A percentile compares a stretch with the other conserved stretches of the same genome.
Evolutionary conservation across 1,140 invertebrate species (phyloP).

Genomic region (Linepithema humile): DNA sequence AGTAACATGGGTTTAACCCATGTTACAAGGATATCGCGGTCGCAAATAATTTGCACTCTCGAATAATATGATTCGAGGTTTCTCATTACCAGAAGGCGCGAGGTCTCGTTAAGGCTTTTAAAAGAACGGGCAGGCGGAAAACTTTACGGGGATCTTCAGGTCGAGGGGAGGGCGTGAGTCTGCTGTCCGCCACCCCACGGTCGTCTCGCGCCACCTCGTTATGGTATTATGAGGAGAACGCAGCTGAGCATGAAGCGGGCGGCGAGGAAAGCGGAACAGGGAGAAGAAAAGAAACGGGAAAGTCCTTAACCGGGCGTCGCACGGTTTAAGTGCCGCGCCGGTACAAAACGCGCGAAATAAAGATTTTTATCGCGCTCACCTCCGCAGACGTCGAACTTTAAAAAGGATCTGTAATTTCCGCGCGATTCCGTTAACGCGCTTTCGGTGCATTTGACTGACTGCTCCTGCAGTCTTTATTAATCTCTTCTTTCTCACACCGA

Average conservation of each 20-base stretch:
- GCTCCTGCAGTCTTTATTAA: conserved; percentile 15
- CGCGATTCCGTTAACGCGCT: conserved; percentile 16
- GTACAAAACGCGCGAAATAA: conserved; percentile 58
- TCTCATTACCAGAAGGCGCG: conserved; percentile 41
- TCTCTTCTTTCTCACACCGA: not conserved
- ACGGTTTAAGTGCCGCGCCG: conserved; percentile 62
- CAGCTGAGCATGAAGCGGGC: conserved; percentile 58
- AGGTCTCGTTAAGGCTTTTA: conserved; percentile 65
- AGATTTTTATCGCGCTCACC: conserved; percentile 64
- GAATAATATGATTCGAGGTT: conserved; percentile 67
- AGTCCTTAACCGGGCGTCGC: conserved; percentile 59
- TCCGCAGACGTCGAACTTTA: conserved; percentile 61
- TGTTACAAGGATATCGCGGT: conserved; percentile 11
- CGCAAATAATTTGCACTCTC: conserved; percentile 43
- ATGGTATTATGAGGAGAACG: conserved; percentile 69
- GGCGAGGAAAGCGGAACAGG: not conserved
- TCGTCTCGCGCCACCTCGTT: conserved; percentile 60
- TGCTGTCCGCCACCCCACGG: conserved; percentile 37
- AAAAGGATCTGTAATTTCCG: conserved; percentile 40
- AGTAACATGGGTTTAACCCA: too few species aligned
- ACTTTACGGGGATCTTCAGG: conserved; percentile 58
- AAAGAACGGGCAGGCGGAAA: conserved; percentile 61
- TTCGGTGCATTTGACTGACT: not conserved
- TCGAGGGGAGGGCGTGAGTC: conserved; percentile 1
- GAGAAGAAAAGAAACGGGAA: conserved; percentile 2